Conservation (phyloP, 2,113 vertebrate species). For the Dunckerocampus dactyliophorus region DNA sequence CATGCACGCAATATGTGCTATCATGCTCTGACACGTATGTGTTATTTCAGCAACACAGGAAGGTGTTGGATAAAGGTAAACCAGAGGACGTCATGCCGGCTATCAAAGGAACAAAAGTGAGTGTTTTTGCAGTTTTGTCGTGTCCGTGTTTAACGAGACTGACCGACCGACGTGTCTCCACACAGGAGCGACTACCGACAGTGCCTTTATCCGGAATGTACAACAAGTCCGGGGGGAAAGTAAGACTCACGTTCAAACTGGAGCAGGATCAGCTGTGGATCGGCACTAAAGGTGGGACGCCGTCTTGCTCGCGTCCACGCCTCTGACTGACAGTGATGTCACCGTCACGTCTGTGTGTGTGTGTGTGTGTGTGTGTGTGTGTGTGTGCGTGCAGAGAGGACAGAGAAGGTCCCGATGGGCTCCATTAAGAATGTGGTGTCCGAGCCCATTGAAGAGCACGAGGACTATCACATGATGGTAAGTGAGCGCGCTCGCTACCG, state of each 20-base stretch:
- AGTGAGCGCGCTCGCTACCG: constrained; percentile 3
- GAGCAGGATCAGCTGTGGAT: constrained; percentile 99
- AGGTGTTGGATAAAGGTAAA: constrained; percentile 98
- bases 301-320: background rate
- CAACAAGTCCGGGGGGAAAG: constrained; percentile 97
- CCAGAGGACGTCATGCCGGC: constrained; percentile 95
- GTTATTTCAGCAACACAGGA: constrained; percentile 93
- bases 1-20: no score
- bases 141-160: background rate
- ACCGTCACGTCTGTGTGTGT: background rate
- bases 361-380: constrained; percentile 25
- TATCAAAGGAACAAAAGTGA: constrained; percentile 92
- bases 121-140: constrained; percentile 24
- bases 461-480: constrained; percentile 99
- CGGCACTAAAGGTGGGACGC: constrained; percentile 91
- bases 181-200: constrained; percentile 92
- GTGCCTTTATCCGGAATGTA: constrained; percentile 97
- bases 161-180: constrained; percentile 4
- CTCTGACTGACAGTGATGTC: background rate
- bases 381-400: constrained; percentile 81
- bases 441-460: constrained; percentile 96
- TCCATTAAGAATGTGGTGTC: constrained; percentile 99
- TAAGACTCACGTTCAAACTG: constrained; percentile 95
- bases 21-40: background rate
- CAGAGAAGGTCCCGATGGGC: constrained; percentile 98